These are phyloP conservation scores for Flexamia atlantica DNA, from an alignment of 2,888 invertebrate species.

Conservation along the genomic window DNA sequence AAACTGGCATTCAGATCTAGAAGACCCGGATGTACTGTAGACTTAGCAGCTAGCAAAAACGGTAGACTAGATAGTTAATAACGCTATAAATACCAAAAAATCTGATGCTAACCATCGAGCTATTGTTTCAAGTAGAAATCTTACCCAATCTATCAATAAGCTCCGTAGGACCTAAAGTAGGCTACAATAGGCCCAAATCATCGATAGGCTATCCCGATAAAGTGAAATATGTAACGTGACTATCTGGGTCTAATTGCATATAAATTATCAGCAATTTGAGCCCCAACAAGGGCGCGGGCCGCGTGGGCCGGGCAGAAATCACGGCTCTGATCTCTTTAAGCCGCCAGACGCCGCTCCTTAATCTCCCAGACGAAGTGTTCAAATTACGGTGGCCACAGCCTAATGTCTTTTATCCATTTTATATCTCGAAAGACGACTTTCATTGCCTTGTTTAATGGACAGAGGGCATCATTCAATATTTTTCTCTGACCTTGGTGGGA, in stretches of 20 bases:
- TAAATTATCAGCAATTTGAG: slow-evolving; percentile 42
- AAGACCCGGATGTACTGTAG: too few species aligned
- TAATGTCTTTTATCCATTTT: slow-evolving; percentile 41
- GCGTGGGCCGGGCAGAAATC: slow-evolving; percentile 21
- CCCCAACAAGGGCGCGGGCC: slow-evolving; percentile 24
- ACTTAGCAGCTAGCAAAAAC: too few species aligned
- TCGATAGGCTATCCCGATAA: slow-evolving; percentile 34
- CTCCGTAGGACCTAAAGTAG: not conserved
- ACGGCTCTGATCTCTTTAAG: slow-evolving; percentile 17
- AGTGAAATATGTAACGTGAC: slow-evolving; percentile 28
- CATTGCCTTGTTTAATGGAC: slow-evolving; percentile 19
- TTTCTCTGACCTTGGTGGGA: not conserved
- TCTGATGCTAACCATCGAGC: too few species aligned
- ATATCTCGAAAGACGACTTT: slow-evolving; percentile 34
- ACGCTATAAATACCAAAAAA: too few species aligned
- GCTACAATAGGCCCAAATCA: not conserved
- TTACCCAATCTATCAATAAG: slow-evolving; percentile 3
- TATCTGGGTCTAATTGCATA: slow-evolving; percentile 28
- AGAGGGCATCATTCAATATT: not conserved
- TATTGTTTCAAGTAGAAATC: not conserved
- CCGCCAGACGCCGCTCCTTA: slow-evolving; percentile 21
- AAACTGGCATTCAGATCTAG: too few species aligned
- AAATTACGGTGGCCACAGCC: slow-evolving; percentile 35
- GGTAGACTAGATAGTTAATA: too few species aligned
- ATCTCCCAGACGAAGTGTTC: slow-evolving; percentile 4